A percentile compares a stretch with the other conserved stretches of the same genome.
These are phyloP conservation scores for Pluvianellus socialis DNA, from an alignment of 2,113 vertebrate genomes.

Conservation along the genomic window DNA sequence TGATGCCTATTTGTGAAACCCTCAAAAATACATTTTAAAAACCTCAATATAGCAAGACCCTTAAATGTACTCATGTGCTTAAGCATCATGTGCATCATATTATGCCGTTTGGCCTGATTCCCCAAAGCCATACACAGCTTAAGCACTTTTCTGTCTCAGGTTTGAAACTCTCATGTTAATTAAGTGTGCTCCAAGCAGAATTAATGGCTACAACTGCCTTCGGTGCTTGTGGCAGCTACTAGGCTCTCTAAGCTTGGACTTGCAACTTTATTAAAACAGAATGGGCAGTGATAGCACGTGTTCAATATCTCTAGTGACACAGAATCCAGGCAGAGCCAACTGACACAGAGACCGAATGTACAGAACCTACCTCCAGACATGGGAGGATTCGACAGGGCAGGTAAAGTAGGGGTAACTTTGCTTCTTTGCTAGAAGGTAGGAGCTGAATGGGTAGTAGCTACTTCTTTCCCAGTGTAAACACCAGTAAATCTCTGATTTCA, in stretches of 20 bases:
- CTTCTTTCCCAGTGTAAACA: background rate
- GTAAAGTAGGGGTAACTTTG: background rate
- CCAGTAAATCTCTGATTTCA: background rate
- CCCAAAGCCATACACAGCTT: background rate
- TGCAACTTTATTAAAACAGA: background rate
- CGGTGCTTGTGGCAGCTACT: background rate
- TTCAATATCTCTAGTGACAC: background rate
- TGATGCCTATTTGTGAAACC: background rate
- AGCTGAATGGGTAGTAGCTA: background rate
- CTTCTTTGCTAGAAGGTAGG: background rate
- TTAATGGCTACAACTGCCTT: background rate
- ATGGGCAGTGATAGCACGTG: background rate
- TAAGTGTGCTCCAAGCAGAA: background rate
- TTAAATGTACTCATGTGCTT: background rate
- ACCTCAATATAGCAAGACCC: background rate
- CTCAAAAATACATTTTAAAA: background rate
- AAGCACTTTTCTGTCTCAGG: background rate
- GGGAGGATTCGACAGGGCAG: background rate
- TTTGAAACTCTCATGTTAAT: background rate
- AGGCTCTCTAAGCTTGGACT: background rate
- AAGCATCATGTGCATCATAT: background rate
- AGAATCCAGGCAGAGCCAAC: background rate
- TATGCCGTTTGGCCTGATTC: background rate
- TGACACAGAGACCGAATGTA: background rate
- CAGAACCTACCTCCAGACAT: rapidly evolving